Evolutionary conservation across 2,888 invertebrate species (phyloP), one percentile per base, ranked within the genome.

Genomic region (Drosophila heteroneura): DNA sequence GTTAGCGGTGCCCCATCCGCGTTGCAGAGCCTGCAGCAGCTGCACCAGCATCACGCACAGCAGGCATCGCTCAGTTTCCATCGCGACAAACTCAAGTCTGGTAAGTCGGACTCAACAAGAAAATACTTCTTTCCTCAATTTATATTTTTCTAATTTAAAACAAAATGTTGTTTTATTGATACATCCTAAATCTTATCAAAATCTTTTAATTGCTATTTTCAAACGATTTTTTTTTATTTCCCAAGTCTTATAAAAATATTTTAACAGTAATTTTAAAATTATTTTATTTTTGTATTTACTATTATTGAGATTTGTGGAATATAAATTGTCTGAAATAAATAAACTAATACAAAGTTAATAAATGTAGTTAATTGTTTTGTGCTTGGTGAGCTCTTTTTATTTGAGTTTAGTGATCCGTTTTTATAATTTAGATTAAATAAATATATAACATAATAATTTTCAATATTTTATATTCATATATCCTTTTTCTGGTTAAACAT

Each of bases 1-100:
- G 91, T 79, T 10, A 90, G 89, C 49, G 88, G 84, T 44, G 91
- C 89, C 26, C 92, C 93, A 16, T 92, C 93, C 33, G 93, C 93
- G 7, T 74, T 93, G 67, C 94, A 94, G 78, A 93, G 93, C 69
- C 84, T 93, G 10, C 94, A 94, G 65, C 94, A 93, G 69, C 75
- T 93, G 54, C 93, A 93, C 74, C 93, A 93, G 58, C 93, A 93
- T 74, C 94, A 94, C 79, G 92, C 93, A 16, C 91, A 93, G 67
- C 92, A 92, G 76, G 92, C 86, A 6, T 83, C 83, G 41, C 76
- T 92, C 32, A 91, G 82, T 37, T 92, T 92, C 72, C 92, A 91
- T 65, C 82, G 93, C 7, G 93, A 93, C 47, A 93, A 93, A 76
- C 87, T 92, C 26, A 93, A 93, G 77, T 83, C 91, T 57, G 93